Evolutionary conservation across 2,888 invertebrate species (phyloP).

Genomic region (Bruchidius siliquastri): DNA sequence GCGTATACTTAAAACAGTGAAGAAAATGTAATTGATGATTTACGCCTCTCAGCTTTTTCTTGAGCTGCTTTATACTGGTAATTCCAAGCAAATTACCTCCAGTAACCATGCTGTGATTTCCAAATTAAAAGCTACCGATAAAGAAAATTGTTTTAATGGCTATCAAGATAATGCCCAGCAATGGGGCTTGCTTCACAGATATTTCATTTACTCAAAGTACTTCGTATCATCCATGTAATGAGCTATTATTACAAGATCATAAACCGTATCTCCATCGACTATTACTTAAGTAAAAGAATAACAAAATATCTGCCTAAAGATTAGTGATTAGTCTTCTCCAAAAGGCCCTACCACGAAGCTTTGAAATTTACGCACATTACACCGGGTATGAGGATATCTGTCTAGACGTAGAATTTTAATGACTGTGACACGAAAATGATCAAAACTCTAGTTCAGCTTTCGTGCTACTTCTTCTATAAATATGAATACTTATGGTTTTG

Average conservation of each 20-base stretch:
- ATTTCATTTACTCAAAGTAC: not conserved
- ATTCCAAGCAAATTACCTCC: not conserved
- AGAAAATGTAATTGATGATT: not conserved
- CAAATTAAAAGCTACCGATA: not conserved
- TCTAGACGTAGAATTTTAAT: too few species aligned
- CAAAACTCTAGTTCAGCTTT: too few species aligned
- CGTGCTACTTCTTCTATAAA: too few species aligned
- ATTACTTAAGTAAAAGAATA: not conserved
- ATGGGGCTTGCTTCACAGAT: not conserved
- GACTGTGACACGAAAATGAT: too few species aligned
- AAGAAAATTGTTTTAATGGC: not conserved
- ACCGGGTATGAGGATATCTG: too few species aligned
- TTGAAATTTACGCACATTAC: not conserved
- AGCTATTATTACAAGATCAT: not conserved
- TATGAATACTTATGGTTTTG: too few species aligned
- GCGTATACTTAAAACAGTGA: not conserved
- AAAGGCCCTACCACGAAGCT: not conserved
- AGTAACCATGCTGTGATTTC: not conserved
- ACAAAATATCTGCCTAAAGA: not conserved
- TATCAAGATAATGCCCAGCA: not conserved
- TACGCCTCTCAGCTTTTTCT: not conserved
- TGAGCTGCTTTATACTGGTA: not conserved
- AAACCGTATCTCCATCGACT: not conserved
- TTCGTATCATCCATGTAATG: not conserved
- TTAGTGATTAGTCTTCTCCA: not conserved